A percentile compares a stretch with the other conserved stretches of the same genome.
Conservation (phyloP, 1,140 invertebrate species). For the Bombus superbus region DNA sequence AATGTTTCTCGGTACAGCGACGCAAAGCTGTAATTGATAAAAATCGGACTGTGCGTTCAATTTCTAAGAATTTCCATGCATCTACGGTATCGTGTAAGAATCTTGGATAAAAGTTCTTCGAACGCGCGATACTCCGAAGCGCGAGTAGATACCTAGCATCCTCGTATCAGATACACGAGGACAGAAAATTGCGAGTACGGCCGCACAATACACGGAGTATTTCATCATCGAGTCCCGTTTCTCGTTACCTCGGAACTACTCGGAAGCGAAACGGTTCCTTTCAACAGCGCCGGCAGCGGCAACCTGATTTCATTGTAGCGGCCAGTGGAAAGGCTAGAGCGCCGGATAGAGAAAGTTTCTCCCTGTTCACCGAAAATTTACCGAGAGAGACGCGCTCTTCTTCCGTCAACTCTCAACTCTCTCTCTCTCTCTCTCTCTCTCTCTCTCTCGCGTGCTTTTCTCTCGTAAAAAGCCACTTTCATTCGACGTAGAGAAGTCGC, state of each 20-base stretch:
- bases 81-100: background rate
- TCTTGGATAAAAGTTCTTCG: background rate
- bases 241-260: slow-evolving; percentile 1
- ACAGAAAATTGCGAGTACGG: slow-evolving; percentile 12
- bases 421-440: background rate
- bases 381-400: background rate
- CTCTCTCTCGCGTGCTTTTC: background rate
- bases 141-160: background rate
- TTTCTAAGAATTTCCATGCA: background rate
- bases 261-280: background rate
- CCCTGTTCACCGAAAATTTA: slow-evolving; percentile 24
- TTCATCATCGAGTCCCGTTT: slow-evolving; percentile 25
- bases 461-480: slow-evolving; percentile 50
- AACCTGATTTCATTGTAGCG: slow-evolving; percentile 32
- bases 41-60: background rate
- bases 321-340: background rate
- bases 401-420: background rate
- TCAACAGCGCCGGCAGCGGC: background rate
- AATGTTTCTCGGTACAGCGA: background rate
- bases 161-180: background rate
- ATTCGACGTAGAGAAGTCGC: slow-evolving; percentile 48
- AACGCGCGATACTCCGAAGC: background rate
- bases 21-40: background rate
- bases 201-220: background rate
- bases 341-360: slow-evolving; percentile 8